A percentile compares a stretch with the other conserved stretches of the same genome.
These are phyloP conservation scores for Tringa solitaria DNA, from an alignment of 2,113 vertebrate species.

Conservation along the genomic window DNA sequence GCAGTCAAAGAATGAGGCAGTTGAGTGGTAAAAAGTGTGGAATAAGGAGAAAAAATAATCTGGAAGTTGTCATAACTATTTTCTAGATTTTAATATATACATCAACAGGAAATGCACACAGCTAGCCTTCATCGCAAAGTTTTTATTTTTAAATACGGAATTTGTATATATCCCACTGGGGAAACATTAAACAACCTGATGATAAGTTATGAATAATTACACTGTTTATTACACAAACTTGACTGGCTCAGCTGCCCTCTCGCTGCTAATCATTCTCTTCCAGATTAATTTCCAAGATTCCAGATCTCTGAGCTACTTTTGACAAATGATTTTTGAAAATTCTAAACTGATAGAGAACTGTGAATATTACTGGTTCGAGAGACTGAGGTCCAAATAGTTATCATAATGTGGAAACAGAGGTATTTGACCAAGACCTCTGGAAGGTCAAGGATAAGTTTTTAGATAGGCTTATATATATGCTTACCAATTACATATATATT, in stretches of 20 bases:
- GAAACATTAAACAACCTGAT: not conserved
- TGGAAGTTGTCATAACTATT: not conserved
- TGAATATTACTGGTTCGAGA: not conserved
- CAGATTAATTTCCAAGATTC: not conserved
- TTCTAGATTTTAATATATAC: not conserved
- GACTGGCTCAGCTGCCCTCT: not conserved
- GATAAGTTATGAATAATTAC: not conserved
- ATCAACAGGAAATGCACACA: not conserved
- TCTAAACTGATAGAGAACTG: not conserved
- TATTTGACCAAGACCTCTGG: not conserved
- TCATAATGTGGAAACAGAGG: not conserved
- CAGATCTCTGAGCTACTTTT: not conserved
- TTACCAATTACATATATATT: not conserved
- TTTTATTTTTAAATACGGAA: not conserved
- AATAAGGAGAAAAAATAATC: not conserved
- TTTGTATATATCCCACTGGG: not conserved
- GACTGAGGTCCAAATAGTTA: not conserved
- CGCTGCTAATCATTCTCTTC: not conserved
- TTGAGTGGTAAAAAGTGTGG: not conserved
- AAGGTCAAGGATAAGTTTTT: not conserved
- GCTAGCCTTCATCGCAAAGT: not conserved
- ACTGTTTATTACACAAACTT: not conserved
- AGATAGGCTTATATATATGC: not conserved
- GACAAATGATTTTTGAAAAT: not conserved
- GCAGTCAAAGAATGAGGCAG: not conserved